Evolutionary conservation across 23 tunicate genomes (phyloP), one percentile per base, ranked within the genome.

Genomic region (Halocynthia aurantium): DNA sequence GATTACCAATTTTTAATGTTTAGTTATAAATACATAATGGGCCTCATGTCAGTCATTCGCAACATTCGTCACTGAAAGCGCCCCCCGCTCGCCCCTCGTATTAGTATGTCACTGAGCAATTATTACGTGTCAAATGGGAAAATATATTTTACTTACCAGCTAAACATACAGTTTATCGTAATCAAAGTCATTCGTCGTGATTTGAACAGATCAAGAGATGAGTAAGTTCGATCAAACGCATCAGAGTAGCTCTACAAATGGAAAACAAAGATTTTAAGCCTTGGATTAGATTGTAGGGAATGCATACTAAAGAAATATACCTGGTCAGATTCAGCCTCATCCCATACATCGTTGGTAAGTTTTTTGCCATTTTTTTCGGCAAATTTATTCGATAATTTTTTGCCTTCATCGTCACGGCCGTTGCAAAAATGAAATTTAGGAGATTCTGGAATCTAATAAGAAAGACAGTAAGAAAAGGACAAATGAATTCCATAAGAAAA

Each of bases 381-480:
- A 61, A 90, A 90, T 69, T 66, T 52, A 11, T 90, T 70, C 6
- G 89, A 19, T 6, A 85, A 11, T 67, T 85, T 71, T 57, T 85
- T 90, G 8, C 97, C 97, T 50, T 66, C 80, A 8, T 85, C 86
- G 52, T 90, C 76, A 17, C 97, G 51, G 22, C 87, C 90, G 60
- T 90, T 90, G 8, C 90, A 90, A 61, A 90, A 90, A 72, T 85
- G 90, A 90, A 90, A 90, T 22, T 83, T 55, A 7, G 97, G 97
- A 52, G 97, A 90, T 53, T 85, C 85, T 15, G 97, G 91, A 40
- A 90, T 51, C 97, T 89, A 10, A 61, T 60, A 71, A 12, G 5
- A 5, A n/a, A n/a, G 19, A n/a, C 80, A 61, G 19, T 11, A 68
- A 13, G 15, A 13, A 58, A 58, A 13, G 4, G 4, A 58, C 17